Conservation (phyloP, 92 coral and sea anemone species). For the Phenganax subtilis region DNA sequence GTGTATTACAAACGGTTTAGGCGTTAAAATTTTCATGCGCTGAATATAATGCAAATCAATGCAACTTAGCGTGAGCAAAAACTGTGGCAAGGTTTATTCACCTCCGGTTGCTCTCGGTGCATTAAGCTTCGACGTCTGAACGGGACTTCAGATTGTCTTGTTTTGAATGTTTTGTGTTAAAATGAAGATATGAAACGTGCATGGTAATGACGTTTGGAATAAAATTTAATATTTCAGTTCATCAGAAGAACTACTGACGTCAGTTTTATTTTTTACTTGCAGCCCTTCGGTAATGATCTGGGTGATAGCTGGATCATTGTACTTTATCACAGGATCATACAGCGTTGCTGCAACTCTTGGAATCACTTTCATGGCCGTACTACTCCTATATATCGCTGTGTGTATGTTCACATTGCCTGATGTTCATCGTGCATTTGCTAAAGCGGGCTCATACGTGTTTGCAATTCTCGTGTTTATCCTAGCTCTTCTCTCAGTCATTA, state of each 20-base stretch:
- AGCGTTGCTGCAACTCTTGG: neutral
- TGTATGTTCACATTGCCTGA: slow-evolving; percentile 31
- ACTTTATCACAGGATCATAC: neutral
- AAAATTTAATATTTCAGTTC: neutral
- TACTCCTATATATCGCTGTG: slow-evolving; percentile 28
- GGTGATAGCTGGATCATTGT: slow-evolving; percentile 23
- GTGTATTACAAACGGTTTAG: too few species aligned
- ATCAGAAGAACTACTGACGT: neutral
- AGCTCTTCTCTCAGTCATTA: neutral
- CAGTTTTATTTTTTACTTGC: neutral
- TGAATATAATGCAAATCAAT: too few species aligned
- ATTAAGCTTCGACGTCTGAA: neutral
- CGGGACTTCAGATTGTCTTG: too few species aligned
- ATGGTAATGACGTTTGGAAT: neutral
- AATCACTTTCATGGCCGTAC: slow-evolving; percentile 10
- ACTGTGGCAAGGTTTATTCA: too few species aligned
- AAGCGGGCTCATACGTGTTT: slow-evolving; percentile 21
- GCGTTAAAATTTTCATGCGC: too few species aligned
- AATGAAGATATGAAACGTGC: neutral
- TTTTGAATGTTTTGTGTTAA: too few species aligned
- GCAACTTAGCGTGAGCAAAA: too few species aligned
- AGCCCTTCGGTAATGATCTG: slow-evolving; percentile 40
- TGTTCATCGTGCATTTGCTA: slow-evolving; percentile 38
- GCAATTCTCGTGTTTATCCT: slow-evolving; percentile 22
- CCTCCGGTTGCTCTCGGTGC: too few species aligned